phyloP scores from a whole-genome alignment of 2,797 vertebrate species.

The Sebastes glaucus region DNA sequence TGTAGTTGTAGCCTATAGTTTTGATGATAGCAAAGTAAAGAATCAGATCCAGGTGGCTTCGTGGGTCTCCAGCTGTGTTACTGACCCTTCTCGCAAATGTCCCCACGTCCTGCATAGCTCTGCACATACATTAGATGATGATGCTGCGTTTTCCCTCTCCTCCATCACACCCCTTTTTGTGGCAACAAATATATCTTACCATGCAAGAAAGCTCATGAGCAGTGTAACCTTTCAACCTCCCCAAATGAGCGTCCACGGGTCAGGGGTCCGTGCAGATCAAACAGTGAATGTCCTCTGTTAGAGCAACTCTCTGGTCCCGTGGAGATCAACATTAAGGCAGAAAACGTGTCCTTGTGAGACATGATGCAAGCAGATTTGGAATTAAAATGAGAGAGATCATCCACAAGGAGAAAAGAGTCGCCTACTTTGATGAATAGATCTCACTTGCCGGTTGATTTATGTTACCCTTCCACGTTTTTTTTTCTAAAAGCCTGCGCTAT shows the following conservation, averaged over 20 bases:
- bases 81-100: not conserved
- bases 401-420: slow-evolving; percentile 24
- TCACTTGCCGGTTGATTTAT: slow-evolving; percentile 39
- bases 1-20: not conserved
- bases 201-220: not conserved
- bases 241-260: not conserved
- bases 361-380: not conserved
- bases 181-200: not conserved
- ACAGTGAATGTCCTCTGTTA: not conserved
- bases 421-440: slow-evolving; percentile 46
- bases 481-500: not conserved
- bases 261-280: slow-evolving; percentile 4
- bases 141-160: slow-evolving; percentile 4
- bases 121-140: slow-evolving; percentile 36
- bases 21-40: not conserved
- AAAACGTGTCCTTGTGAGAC: not conserved
- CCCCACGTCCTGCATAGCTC: slow-evolving; percentile 25
- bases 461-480: not conserved
- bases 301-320: not conserved
- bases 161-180: not conserved
- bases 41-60: not conserved
- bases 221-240: slow-evolving; percentile 3
- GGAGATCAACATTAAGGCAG: not conserved
- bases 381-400: not conserved
- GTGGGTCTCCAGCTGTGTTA: not conserved